Evolutionary conservation across 2,113 vertebrate species (phyloP), one percentile per base, ranked within the genome.

Genomic region (Silurus meridionalis): DNA sequence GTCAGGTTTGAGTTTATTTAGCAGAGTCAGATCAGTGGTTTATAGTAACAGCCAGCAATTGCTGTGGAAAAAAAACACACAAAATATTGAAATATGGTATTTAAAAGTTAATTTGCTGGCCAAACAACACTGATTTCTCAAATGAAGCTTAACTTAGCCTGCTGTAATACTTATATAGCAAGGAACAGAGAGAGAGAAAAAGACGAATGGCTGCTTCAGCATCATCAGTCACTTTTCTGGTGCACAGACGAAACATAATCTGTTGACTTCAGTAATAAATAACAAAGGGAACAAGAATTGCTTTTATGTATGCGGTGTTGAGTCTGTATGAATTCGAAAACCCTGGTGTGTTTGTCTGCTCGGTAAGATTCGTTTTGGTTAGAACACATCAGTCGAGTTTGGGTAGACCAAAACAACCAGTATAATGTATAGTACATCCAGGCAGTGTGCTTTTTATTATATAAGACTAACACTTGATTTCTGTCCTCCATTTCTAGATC

Each of bases 401-500:
- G 11, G 0, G 64, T 67, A 25, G 23, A 64, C 8, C 23, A 9
- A n/a, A 64, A 25, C 23, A 25, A 11, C 21, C 8, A 23, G 61
- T n/a, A 23, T 55, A 17, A 77, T 8, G 4, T 52, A 52, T 9
- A 23, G 5, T 8, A 9, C 71, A 48, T 48, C 69, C 46, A 72
- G 71, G 3, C 19, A 13, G 4, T 23, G 10, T 10, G 23, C 0
- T 52, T 50, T 75, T 53, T 28, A 17, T 21, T 7, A 0, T 21
- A 19, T 3, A 21, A 71, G 50, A 46, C 11, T 81, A 57, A 86
- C 55, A 14, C 53, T 57, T 23, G 2, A 71, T 81, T 80, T 48
- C 46, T 85, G 53, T 82, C 63, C 5, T 83, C 57, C 60, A 10
- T 87, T n/a, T 71, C 3, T 87, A 93, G 95, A 94, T 93, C 89